Evolutionary conservation across 2,888 invertebrate genomes (phyloP), one percentile per base, ranked within the genome.

Genomic region (Lasius fuliginosus): DNA sequence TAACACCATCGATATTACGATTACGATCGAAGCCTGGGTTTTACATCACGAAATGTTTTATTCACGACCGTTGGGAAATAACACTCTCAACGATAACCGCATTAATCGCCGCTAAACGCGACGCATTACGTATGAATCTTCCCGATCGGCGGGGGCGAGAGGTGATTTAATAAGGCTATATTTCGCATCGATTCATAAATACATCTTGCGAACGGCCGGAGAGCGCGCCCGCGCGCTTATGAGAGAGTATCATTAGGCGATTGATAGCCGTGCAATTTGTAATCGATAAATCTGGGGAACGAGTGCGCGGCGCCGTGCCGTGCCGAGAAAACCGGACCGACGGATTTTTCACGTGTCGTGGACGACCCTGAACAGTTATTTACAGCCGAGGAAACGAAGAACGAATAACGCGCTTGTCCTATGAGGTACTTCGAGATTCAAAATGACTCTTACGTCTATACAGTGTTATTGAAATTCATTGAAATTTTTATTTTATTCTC

Each of bases 251-350:
- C 89, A 92, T 92, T 92, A 92, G 85, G 89, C 89, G 92, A 91
- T 90, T 90, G 92, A 92, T 92, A 89, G 90, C 89, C 87, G 90
- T 92, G 91, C 89, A 92, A 92, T 92, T 92, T 92, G 92, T 91
- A 92, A 92, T 92, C 92, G 90, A 92, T 92, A 92, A 92, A 92
- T 92, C 92, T 91, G 87, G 79, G 82, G 86, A 89, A 88, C 89
- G 87, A 91, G 84, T 89, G 74, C 90, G 83, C 90, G 83, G 71
- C 82, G 69, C 67, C 67, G 64, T 73, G 76, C 64, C 56, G 82
- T 67, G 53, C 33, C 65, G 79, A 84, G 85, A 65, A 89, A 90
- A 90, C 86, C 85, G 89, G 90, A 89, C 84, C 84, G 82, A 56
- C 30, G 82, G 85, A 88, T 85, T 88, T 90, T 89, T 90, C 77